Conservation (phyloP, 2,888 invertebrate genomes). For the Stenodera caucasica region DNA sequence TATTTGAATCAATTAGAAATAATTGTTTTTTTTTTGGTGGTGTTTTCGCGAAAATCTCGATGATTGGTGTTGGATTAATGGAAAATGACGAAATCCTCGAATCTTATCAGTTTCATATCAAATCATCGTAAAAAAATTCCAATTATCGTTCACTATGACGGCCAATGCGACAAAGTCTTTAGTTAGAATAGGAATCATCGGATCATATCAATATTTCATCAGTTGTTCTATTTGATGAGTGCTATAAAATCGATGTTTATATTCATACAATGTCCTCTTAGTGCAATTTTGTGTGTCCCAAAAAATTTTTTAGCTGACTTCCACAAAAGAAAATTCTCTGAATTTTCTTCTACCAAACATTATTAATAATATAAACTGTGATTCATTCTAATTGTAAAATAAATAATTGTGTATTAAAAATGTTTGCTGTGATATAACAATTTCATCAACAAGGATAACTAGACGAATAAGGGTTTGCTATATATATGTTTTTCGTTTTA, state of each 20-base stretch:
- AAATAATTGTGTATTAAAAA: slow-evolving; percentile 19
- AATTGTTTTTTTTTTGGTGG: not conserved
- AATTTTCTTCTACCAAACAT: too few relatives aligned
- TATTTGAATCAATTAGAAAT: not conserved
- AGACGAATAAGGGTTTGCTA: slow-evolving; percentile 44
- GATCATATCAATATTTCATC: slow-evolving; percentile 27
- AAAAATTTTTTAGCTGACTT: slow-evolving; percentile 19
- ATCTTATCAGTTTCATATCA: slow-evolving; percentile 25
- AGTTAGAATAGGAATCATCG: slow-evolving; percentile 19
- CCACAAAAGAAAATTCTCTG: too few relatives aligned
- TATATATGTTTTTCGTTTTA: slow-evolving; percentile 39
- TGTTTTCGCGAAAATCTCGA: not conserved
- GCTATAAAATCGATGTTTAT: slow-evolving; percentile 26
- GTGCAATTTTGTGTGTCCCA: slow-evolving; percentile 22
- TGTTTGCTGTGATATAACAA: slow-evolving; percentile 30
- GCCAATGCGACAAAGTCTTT: slow-evolving; percentile 5
- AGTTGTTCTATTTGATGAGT: slow-evolving; percentile 30
- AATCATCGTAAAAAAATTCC: slow-evolving; percentile 31
- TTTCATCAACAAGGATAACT: slow-evolving; percentile 32
- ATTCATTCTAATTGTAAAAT: slow-evolving; percentile 27
- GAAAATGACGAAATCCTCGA: slow-evolving; percentile 26
- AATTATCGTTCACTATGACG: slow-evolving; percentile 12
- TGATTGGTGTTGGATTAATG: not conserved
- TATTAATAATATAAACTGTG: too few relatives aligned
- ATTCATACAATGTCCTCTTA: slow-evolving; percentile 29